Base-by-base conservation (phyloP, 1,140 invertebrate genomes). In the Ceratitis capitata region DNA sequence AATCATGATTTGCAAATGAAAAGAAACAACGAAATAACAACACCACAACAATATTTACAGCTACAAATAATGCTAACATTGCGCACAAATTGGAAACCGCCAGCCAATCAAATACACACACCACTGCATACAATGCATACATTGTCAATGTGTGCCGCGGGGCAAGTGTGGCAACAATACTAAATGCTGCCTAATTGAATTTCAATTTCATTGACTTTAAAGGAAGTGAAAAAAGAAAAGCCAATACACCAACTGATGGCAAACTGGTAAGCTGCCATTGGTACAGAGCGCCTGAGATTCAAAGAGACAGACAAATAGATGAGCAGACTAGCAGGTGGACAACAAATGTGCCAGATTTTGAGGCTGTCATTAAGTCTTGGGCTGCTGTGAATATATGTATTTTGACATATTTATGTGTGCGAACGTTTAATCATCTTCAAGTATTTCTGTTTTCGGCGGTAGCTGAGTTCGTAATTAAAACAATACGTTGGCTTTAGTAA, bases 151-250 rank as follows among this genome's bases (percentile, higher is more conserved):
- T 29, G 61, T n/a, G n/a, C n/a, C n/a, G 32, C 61, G 61, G n/a
- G 39, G 39, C 42, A 78, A 78, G 39, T 78, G 69, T 45, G 69
- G 69, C 69, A 42, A 23, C 35, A 78, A 45, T 32, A 26, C 69
- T 78, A 78, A 78, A 78, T 78, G 69, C 69, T 78, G 69, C 69
- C 69, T 78, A 78, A 78, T 78, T 78, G 69, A 78, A 78, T 78
- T 78, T 78, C 69, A 78, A 78, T 78, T 78, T 45, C 69, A 39
- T 6, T 45, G 69, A 16, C 39, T 78, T 35, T 45, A 35, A 7
- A 74, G 64, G 64, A 45, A 39, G 10, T 78, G 2, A 10, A 78
- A 45, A 47, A 42, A 23, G 69, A 78, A 45, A 78, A 78, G 39
- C 69, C 42, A 45, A 78, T 42, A 45, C 39, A 32, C 4, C 45